These are phyloP conservation scores for Sitobion miscanthi DNA, from an alignment of 1,140 invertebrate genomes.

Conservation along the genomic window DNA sequence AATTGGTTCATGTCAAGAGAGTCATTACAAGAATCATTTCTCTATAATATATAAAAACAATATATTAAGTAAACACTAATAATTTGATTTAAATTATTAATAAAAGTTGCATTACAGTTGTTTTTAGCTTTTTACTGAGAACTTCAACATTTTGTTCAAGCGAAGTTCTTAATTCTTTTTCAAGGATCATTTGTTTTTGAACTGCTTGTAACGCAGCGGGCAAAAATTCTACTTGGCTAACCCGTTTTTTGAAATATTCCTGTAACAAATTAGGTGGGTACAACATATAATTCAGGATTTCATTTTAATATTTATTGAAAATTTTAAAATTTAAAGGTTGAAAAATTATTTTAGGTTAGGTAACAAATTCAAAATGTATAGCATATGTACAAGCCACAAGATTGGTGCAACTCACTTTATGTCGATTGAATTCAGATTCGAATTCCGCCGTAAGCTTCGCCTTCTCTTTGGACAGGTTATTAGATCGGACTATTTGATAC, in stretches of 20 bases:
- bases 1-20: neutral
- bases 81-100: neutral
- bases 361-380: neutral
- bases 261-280: neutral
- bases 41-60: neutral
- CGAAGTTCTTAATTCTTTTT: neutral
- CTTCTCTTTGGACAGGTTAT: neutral
- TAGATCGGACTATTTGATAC: constrained; percentile 1
- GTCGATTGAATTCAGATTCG: neutral
- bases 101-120: neutral
- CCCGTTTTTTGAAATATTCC: neutral
- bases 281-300: neutral
- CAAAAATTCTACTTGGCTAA: constrained; percentile 7
- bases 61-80: neutral
- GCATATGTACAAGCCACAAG: no score
- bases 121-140: neutral
- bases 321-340: neutral
- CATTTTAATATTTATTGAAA: neutral
- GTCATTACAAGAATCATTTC: neutral
- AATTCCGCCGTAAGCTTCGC: neutral
- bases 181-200: neutral
- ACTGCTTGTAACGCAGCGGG: neutral
- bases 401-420: neutral
- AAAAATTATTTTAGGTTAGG: neutral
- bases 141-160: neutral